Base-by-base conservation (phyloP, 2,113 vertebrate species). In the Erythrolamprus reginae region DNA sequence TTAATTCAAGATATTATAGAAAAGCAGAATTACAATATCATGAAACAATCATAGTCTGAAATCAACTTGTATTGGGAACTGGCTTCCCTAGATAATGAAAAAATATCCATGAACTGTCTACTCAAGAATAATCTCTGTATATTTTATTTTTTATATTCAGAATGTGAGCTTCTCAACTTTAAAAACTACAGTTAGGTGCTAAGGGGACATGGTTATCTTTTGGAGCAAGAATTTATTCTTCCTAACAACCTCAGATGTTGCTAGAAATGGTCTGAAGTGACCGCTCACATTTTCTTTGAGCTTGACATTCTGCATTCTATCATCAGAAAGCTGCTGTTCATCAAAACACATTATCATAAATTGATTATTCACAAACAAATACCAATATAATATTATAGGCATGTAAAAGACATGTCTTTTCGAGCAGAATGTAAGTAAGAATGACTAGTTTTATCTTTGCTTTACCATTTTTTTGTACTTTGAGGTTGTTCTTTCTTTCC, bases 391-490 rank as follows among this genome's bases (percentile, higher is more conserved):
- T 70, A 77, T 50, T 51, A 10, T 38, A 26, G 23, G 21, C 89
- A 12, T 84, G 56, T 55, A 17, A 50, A 92, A 13, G 0, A 5
- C 3, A 0, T 87, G 90, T 6, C 7, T 9, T 33, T 85, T 61
- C 89, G 86, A 94, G 61, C 0, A 0, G 5, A 0, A 10, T 65
- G 61, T 33, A 65, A 33, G 28, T 33, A 82, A 53, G 51, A 0
- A 89, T 90, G 93, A 89, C 92, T 95, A 93, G 93, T 92, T 95
- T 93, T 92, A 82, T 84, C 87, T 0, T 83, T 28, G 0, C 53
- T 65, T 84, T n/a, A 65, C 61, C 28, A 2, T 65, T 65, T n/a
- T 77, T 38, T 77, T 77, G 65, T 38, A 38, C 2, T 33, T 77
- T 19, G 33, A 77, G 15, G n/a, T 70, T 38, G 15, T 19, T 65